Conservation (phyloP, 2,113 vertebrate genomes). For the Tonatia bakeri region DNA sequence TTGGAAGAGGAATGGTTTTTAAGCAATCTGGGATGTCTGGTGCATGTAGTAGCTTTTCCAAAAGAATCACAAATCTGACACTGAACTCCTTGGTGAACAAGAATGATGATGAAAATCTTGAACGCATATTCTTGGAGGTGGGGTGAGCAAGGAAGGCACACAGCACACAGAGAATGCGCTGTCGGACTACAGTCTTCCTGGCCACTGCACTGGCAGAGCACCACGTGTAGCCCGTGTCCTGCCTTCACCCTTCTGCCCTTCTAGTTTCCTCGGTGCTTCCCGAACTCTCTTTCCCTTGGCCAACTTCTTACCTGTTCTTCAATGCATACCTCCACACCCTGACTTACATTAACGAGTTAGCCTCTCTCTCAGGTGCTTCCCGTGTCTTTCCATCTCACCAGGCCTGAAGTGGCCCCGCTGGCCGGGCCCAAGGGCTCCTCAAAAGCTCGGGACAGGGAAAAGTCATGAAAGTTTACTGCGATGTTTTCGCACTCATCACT, state of each 20-base stretch:
- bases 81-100: not conserved
- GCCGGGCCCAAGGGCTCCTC: not conserved
- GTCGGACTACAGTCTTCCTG: not conserved
- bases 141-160: not conserved
- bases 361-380: not conserved
- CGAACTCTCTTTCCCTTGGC: not conserved
- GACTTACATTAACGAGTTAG: not conserved
- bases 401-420: not conserved
- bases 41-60: not conserved
- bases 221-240: not conserved
- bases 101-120: not conserved
- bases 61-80: not conserved
- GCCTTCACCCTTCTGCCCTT: not conserved
- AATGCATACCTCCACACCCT: not conserved
- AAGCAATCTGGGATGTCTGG: not conserved
- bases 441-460: not conserved
- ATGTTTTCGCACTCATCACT: not conserved
- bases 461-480: not conserved
- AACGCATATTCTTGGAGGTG: not conserved
- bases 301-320: not conserved
- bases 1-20: not conserved
- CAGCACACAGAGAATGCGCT: not conserved
- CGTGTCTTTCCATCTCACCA: not conserved
- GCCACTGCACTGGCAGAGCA: not conserved
- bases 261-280: not conserved